A percentile compares a stretch with the other conserved stretches of the same genome.
Conservation (phyloP, 2,888 invertebrate genomes). For the Leptogaster cylindrica region DNA sequence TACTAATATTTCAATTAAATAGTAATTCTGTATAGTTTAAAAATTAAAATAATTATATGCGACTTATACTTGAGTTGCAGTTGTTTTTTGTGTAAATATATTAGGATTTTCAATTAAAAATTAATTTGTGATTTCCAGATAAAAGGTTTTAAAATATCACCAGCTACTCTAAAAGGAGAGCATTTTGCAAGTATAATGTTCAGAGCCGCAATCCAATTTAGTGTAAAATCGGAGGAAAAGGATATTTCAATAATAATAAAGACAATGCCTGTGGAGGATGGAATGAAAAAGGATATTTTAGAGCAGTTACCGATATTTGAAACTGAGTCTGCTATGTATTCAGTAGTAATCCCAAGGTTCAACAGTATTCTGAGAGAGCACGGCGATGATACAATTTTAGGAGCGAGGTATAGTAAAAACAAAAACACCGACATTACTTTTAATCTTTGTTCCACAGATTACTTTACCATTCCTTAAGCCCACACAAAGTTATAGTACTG, state of each 20-base stretch:
- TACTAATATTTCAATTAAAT: no score
- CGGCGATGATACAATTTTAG: slow-evolving; percentile 50
- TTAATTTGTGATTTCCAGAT: no score
- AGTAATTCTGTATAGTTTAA: no score
- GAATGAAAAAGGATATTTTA: slow-evolving; percentile 52
- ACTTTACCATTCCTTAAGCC: slow-evolving; percentile 41
- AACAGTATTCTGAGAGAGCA: slow-evolving; percentile 50
- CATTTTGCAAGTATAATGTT: slow-evolving; percentile 52
- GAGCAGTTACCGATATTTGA: slow-evolving; percentile 50
- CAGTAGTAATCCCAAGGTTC: slow-evolving; percentile 53
- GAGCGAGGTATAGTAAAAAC: slow-evolving; percentile 48
- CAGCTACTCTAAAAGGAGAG: slow-evolving; percentile 49
- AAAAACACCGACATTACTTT: slow-evolving; percentile 52
- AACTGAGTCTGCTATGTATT: slow-evolving; percentile 54
- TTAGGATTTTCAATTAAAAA: no score
- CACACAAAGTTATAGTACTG: slow-evolving; percentile 53
- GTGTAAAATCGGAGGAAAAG: background rate
- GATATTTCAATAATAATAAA: slow-evolving; percentile 52
- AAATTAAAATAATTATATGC: no score
- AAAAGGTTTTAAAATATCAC: slow-evolving; percentile 41
- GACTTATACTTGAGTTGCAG: no score
- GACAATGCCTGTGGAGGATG: slow-evolving; percentile 53
- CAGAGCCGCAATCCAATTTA: slow-evolving; percentile 46
- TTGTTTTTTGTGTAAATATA: no score
- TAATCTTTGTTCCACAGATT: no score